Percentiles rank a stretch among this genome's conserved stretches.
Evolutionary conservation across 2,797 vertebrate genomes (phyloP).

Genomic region (Octomys mimax): DNA sequence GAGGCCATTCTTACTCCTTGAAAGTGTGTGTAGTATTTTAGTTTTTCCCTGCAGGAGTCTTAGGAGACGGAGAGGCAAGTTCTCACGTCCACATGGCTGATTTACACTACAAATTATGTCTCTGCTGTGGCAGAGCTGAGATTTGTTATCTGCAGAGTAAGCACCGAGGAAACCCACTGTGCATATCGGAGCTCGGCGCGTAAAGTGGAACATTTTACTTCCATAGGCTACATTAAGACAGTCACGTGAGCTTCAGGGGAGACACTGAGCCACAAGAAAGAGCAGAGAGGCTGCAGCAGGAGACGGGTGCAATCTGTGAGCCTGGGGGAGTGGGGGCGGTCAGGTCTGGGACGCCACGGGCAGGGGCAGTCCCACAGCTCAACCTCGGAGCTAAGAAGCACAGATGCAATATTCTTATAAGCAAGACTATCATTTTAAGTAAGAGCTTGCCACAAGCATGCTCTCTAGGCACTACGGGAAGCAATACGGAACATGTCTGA

Average conservation of each 20-base stretch:
- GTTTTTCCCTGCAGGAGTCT: background rate
- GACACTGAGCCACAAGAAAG: background rate
- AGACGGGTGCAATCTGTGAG: accelerated
- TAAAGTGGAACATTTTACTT: background rate
- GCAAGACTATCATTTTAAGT: background rate
- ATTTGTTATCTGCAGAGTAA: slow-evolving; percentile 8
- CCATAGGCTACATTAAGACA: background rate
- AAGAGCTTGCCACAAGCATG: background rate
- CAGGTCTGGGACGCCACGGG: background rate
- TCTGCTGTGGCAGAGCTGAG: background rate
- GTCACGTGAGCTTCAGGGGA: background rate
- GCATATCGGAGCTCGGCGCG: background rate
- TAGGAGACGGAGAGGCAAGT: background rate
- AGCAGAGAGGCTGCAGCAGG: background rate
- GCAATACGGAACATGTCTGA: background rate
- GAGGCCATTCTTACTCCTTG: background rate
- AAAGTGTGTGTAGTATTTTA: slow-evolving; percentile 32
- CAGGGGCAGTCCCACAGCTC: background rate
- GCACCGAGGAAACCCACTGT: background rate
- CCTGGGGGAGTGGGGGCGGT: background rate
- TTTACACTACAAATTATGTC: background rate
- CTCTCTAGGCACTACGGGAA: background rate
- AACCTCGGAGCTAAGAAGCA: background rate
- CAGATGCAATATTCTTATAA: background rate
- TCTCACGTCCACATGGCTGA: background rate